A percentile compares a stretch with the other conserved stretches of the same genome.
phyloP scores from a whole-genome alignment of 2,113 vertebrate genomes.

The Clarias macrocephalus region DNA sequence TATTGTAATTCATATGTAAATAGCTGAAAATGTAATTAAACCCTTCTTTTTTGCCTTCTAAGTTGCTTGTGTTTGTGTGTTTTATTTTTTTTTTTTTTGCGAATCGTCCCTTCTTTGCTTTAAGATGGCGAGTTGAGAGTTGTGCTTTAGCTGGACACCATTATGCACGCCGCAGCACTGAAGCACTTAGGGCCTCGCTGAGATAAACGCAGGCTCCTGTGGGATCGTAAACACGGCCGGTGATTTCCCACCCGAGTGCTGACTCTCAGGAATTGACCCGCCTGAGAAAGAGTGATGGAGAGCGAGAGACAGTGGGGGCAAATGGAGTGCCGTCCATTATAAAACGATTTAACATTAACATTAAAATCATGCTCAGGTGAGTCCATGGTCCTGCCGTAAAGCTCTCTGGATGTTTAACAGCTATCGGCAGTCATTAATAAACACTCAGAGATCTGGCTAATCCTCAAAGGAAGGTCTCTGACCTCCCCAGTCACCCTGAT shows the following conservation, averaged over 20 bases:
- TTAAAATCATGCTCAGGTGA: slow-evolving; percentile 42
- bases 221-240: slow-evolving; percentile 53
- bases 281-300: not conserved
- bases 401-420: slow-evolving; percentile 39
- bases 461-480: slow-evolving; percentile 46
- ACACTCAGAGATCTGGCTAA: slow-evolving; percentile 38
- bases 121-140: not conserved
- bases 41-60: slow-evolving; percentile 69
- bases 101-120: not conserved
- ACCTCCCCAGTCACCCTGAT: slow-evolving; percentile 5
- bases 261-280: slow-evolving; percentile 55
- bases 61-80: slow-evolving; percentile 5
- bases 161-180: slow-evolving; percentile 53
- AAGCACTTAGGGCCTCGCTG: slow-evolving; percentile 53
- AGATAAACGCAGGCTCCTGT: slow-evolving; percentile 45
- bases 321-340: slow-evolving; percentile 55
- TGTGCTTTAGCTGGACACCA: slow-evolving; percentile 17
- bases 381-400: not conserved
- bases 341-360: slow-evolving; percentile 52
- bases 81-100: not conserved
- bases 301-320: slow-evolving; percentile 10
- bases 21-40: slow-evolving; percentile 70
- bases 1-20: slow-evolving; percentile 91
- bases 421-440: slow-evolving; percentile 36
- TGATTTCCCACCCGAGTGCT: slow-evolving; percentile 54